Conservation (phyloP, 30 jellyfish, hydroid and myxozoan species). For the Hydractinia echinata region DNA sequence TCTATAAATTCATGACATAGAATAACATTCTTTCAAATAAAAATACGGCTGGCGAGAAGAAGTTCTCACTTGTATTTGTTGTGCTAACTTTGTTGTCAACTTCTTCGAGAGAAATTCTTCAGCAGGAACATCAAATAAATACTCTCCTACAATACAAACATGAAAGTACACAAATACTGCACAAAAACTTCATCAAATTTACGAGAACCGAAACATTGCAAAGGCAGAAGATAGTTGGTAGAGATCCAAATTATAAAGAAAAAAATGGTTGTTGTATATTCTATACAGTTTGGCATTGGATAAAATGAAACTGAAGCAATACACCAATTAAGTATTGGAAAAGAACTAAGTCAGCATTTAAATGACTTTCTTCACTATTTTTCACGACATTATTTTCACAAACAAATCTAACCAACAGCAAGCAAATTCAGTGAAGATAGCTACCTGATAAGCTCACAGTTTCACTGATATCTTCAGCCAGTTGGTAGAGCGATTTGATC, state of each 20-base stretch:
- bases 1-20: no score
- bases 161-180: not conserved
- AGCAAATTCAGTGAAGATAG: not conserved
- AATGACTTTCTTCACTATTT: not conserved
- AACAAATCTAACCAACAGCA: not conserved
- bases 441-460: no score
- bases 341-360: not conserved
- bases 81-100: conserved; percentile 79
- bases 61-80: conserved; percentile 75
- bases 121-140: conserved; percentile 65
- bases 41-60: no score
- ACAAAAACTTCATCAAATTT: not conserved
- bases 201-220: not conserved
- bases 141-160: conserved; percentile 38
- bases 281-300: no score
- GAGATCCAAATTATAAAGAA: no score
- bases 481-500: conserved; percentile 57
- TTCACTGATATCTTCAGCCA: conserved; percentile 52
- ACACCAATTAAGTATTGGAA: no score
- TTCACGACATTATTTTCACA: not conserved
- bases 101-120: conserved; percentile 88
- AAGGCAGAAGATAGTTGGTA: no score
- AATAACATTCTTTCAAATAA: no score
- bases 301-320: no score
- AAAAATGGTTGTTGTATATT: no score